Percentiles rank a stretch among this genome's conserved stretches.
These are phyloP conservation scores for Apotomis capreana DNA, from an alignment of 2,888 invertebrate genomes.

Conservation along the genomic window DNA sequence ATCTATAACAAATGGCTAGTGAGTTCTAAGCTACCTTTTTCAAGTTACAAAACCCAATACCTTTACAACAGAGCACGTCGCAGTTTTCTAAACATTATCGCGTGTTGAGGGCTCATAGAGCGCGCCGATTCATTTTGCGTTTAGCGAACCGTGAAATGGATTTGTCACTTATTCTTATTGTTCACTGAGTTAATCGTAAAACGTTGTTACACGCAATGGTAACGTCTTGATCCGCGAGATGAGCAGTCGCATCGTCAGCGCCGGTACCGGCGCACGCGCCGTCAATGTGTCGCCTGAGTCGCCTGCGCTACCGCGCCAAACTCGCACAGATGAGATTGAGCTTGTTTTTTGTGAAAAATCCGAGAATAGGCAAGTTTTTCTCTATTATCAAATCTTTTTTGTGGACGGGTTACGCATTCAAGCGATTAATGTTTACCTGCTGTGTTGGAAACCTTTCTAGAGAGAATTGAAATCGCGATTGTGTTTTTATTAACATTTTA, in stretches of 20 bases:
- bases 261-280: conserved; percentile 57
- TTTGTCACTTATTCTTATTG: conserved; percentile 55
- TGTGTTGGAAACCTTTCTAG: conserved; percentile 25
- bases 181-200: conserved; percentile 21
- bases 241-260: conserved; percentile 36
- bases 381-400: conserved; percentile 35
- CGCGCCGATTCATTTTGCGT: conserved; percentile 24
- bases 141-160: conserved; percentile 55
- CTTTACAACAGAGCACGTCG: background rate
- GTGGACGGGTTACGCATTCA: conserved; percentile 23
- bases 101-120: conserved; percentile 32
- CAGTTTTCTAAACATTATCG: conserved; percentile 11
- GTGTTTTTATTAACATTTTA: conserved; percentile 20
- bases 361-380: conserved; percentile 70
- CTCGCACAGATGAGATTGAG: conserved; percentile 67
- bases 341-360: conserved; percentile 63
- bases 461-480: conserved; percentile 30
- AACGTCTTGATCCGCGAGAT: conserved; percentile 33
- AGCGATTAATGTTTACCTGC: conserved; percentile 36
- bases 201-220: conserved; percentile 28
- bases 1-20: conserved; percentile 39
- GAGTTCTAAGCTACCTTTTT: background rate
- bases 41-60: background rate
- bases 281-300: conserved; percentile 55
- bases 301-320: conserved; percentile 58